Evolutionary conservation across 2,888 invertebrate species (phyloP).

Genomic region (Athalia circularis): DNA sequence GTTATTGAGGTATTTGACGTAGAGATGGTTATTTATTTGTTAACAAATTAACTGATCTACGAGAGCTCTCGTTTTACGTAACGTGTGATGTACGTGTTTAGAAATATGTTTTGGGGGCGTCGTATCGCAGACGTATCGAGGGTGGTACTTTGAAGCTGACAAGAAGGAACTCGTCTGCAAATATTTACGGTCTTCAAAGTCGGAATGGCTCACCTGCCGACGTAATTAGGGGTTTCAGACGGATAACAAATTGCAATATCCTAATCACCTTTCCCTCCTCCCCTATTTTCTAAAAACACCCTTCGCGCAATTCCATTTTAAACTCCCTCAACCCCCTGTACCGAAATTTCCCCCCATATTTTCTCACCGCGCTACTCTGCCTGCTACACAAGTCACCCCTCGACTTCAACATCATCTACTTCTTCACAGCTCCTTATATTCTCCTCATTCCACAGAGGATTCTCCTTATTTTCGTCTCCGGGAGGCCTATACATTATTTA

Average conservation of each 20-base stretch:
- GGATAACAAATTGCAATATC: conserved; percentile 35
- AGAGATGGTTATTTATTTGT: no score
- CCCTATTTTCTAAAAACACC: not conserved
- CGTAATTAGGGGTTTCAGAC: conserved; percentile 16
- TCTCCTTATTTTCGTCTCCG: no score
- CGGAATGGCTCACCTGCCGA: conserved; percentile 8
- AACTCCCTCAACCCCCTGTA: conserved; percentile 5
- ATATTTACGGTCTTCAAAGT: conserved; percentile 30
- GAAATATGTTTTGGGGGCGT: no score
- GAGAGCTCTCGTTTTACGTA: not conserved
- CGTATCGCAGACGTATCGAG: not conserved
- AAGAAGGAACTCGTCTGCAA: conserved; percentile 12
- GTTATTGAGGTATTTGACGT: no score
- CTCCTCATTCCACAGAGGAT: no score
- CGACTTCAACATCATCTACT: no score
- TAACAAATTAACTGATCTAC: not conserved
- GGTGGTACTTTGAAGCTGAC: not conserved
- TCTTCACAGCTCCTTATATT: no score
- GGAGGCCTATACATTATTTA: no score
- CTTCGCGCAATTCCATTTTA: not conserved
- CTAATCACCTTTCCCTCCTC: conserved; percentile 25
- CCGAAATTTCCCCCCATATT: not conserved
- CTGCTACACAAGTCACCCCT: no score
- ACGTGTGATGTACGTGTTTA: not conserved
- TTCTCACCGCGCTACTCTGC: not conserved